Evolutionary conservation across 2,888 invertebrate species (phyloP), one percentile per base, ranked within the genome.

Genomic region (Elmis aenea): DNA sequence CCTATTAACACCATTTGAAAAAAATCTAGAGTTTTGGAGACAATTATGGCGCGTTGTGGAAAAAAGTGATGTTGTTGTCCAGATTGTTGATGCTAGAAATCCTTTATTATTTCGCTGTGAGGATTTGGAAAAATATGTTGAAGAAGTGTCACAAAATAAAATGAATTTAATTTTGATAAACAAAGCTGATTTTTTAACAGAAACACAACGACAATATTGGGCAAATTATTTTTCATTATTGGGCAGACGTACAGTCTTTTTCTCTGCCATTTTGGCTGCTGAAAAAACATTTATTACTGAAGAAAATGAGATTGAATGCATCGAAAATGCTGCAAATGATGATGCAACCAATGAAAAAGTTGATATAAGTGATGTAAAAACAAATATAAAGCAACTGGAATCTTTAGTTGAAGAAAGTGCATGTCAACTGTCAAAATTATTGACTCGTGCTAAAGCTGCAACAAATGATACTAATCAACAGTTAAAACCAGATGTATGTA

Each of bases 31-130:
- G 63, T 89, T 99, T 54, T 99, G 99, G 99, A 78, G 95, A 27
- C 99, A 99, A 64, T 66, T 99, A 16, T 99, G 99, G 99, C 77
- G 97, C 52, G 97, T 99, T 0, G 79, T 99, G n/a, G 99, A 99
- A 66, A 80, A 89, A 52, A 91, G 94, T 61, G 92, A 96, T 69
- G 79, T 96, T 0, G 75, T 96, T 9, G 79, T 93, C 8, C 89
- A 99, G 66, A 90, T 99, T 45, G 85, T 97, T 8, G 99, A 99
- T 74, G 95, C 93, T 0, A 76, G 99, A 48, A 95, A 97, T 73
- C 99, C 99, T 1, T 68, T 96, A 26, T 69, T 99, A 4, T 71
- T 67, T 33, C 81, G 92, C 33, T 95, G 92, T 69, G 80, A 83
- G 57, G 99, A 99, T 70, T 72, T 99, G 33, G 95, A 95, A 55